Evolutionary conservation across 2,888 invertebrate species (phyloP).

Genomic region (Coenonympha arcania): DNA sequence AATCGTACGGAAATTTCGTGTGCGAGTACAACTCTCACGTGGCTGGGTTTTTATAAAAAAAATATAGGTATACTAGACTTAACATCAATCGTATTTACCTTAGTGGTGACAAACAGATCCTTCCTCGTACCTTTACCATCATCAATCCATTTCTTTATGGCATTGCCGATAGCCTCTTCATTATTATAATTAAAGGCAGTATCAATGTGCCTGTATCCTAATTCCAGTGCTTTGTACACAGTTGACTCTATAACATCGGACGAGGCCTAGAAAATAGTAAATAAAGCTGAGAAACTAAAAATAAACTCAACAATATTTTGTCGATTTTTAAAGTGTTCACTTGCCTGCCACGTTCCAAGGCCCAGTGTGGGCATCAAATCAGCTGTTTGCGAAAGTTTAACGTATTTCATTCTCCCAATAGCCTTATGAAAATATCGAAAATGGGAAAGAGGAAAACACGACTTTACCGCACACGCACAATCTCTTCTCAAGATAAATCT

Average conservation of each 20-base stretch:
- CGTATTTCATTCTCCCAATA: slow-evolving; percentile 57
- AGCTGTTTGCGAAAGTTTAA: slow-evolving; percentile 59
- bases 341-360: slow-evolving; percentile 82
- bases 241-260: slow-evolving; percentile 77
- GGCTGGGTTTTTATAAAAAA: neutral
- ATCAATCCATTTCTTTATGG: slow-evolving; percentile 77
- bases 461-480: slow-evolving; percentile 14
- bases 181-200: slow-evolving; percentile 87
- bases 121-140: slow-evolving; percentile 77
- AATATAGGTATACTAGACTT: neutral
- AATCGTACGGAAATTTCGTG: no score
- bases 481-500: slow-evolving; percentile 39
- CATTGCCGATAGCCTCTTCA: slow-evolving; percentile 82
- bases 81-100: slow-evolving; percentile 64
- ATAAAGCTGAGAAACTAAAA: no score
- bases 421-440: slow-evolving; percentile 34
- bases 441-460: slow-evolving; percentile 30
- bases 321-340: slow-evolving; percentile 16
- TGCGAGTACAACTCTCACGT: neutral
- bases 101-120: slow-evolving; percentile 86
- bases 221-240: slow-evolving; percentile 77
- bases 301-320: neutral
- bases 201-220: slow-evolving; percentile 84
- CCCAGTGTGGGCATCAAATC: slow-evolving; percentile 81
- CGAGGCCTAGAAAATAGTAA: slow-evolving; percentile 75